phyloP scores from a whole-genome alignment of 2,797 vertebrate genomes.

The Phoeniculus purpureus region DNA sequence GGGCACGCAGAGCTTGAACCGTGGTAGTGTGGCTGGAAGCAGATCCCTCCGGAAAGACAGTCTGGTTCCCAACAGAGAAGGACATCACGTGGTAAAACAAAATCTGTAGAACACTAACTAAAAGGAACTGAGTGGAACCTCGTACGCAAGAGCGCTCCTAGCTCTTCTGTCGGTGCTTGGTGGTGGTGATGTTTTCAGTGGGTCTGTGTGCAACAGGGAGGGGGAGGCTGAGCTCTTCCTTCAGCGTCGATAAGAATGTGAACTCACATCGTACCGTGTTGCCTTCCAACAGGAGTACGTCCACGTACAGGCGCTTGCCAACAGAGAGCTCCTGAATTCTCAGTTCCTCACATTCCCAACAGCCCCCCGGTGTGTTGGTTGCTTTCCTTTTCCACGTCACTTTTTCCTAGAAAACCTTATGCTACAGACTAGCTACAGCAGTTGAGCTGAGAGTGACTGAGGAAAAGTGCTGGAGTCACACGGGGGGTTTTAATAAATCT shows the following conservation, averaged over 20 bases:
- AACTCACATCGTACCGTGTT: neutral
- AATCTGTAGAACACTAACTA: neutral
- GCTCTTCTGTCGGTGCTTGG: neutral
- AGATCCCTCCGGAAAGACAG: slow-evolving; percentile 23
- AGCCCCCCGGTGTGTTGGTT: neutral
- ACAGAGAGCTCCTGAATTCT: neutral
- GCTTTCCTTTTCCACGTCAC: neutral
- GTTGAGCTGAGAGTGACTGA: neutral
- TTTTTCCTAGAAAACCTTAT: neutral
- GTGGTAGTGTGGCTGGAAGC: neutral
- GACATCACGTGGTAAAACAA: neutral
- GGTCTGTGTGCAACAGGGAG: neutral
- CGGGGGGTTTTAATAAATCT: neutral
- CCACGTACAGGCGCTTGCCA: neutral
- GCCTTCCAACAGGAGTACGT: neutral
- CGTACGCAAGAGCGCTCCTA: neutral
- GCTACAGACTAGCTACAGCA: neutral
- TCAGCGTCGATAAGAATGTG: neutral
- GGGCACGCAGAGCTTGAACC: neutral
- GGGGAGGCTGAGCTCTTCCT: neutral
- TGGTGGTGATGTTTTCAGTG: neutral
- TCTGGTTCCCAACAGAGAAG: slow-evolving; percentile 6
- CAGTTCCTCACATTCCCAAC: neutral
- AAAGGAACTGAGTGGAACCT: neutral
- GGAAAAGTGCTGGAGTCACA: neutral